Base-by-base conservation (phyloP, 2,113 vertebrate species). In the Menura novaehollandiae region DNA sequence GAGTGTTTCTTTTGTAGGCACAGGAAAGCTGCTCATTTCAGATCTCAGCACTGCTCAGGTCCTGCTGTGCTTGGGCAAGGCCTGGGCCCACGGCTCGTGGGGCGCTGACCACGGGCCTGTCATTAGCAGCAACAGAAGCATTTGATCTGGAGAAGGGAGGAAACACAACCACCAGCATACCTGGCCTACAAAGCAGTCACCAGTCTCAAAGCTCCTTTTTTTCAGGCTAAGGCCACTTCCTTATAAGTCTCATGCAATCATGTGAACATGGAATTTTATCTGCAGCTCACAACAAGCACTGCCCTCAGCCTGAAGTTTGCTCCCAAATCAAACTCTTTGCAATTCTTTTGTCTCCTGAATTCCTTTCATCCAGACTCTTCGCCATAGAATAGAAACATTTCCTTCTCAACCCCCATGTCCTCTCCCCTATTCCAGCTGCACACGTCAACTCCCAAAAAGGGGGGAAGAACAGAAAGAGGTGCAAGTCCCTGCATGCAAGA, bases 221-320 rank as follows among this genome's bases (percentile, higher is more conserved):
- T 59, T 26, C 56, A 85, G 62, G 59, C 75, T 89, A 85, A 95
- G 81, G 84, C 67, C 88, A 94, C 93, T 96, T 97, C 94, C 88
- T 93, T 64, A 43, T 76, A 94, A 96, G 81, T 85, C 86, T 92
- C 79, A 56, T 55, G 80, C 91, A 95, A 95, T 82, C 88, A 92
- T 91, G 86, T 93, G 85, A 93, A 89, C 83, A 12, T 71, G 85
- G 91, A 85, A 85, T 95, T 97, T 93, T 91, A 91, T 91, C 87
- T 89, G 73, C 84, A 79, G 89, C 85, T 93, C 85, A 53, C 79
- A 85, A 90, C 73, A 88, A 93, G 80, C 88, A 47, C 85, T 78
- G 71, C 89, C 83, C 64, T 91, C 86, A 74, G 89, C 88, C 94
- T 83, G 63, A 92, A 93, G 93, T 71, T 62, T 84, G 78, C 76